Base-by-base conservation (phyloP, 2,113 vertebrate species). In the Artemisiospiza belli region DNA sequence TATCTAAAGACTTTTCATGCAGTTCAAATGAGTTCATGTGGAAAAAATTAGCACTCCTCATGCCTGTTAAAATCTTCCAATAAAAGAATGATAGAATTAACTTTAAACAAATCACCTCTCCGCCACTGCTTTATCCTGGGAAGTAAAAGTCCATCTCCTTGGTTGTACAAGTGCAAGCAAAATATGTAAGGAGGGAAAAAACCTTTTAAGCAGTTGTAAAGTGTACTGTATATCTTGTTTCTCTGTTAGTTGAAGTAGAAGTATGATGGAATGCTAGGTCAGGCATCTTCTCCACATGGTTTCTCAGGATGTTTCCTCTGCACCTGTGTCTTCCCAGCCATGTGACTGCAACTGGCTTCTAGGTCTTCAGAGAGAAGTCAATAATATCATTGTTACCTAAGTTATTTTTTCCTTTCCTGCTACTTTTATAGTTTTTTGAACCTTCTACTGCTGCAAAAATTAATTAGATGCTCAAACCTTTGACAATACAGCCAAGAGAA, bases 91-190 rank as follows among this genome's bases (percentile, higher is more conserved):
- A 51, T 51, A 27, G 24, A 51, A 51, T 51, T 51, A 27, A 51
- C 49, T 51, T 57, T 33, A 43, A 83, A 81, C 9, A 76, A 68
- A 73, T 44, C 9, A 5, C 13, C 10, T 73, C 3, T 12, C 24
- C 27, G 5, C 19, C 4, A 33, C 33, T 0, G 0, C 5, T 47
- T 7, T 44, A 9, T 46, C 15, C 21, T 76, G 22, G 30, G 68
- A 91, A 64, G 35, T n/a, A 25, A 33, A 12, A 78, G 15, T 28
- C 4, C 4, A 51, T 7, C 12, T 85, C 2, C 9, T 77, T 59
- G 52, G 22, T 11, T 58, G 24, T 62, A 37, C 24, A 54, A 49
- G 13, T 33, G 37, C 9, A 54, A 70, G 30, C 19, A 82, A 59
- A 33, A 33, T 63, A 41, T 3, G 1, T n/a, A 78, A 82, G 30